These are phyloP conservation scores for Megaceryle maxima DNA, from an alignment of 2,113 vertebrate species.

Conservation along the genomic window DNA sequence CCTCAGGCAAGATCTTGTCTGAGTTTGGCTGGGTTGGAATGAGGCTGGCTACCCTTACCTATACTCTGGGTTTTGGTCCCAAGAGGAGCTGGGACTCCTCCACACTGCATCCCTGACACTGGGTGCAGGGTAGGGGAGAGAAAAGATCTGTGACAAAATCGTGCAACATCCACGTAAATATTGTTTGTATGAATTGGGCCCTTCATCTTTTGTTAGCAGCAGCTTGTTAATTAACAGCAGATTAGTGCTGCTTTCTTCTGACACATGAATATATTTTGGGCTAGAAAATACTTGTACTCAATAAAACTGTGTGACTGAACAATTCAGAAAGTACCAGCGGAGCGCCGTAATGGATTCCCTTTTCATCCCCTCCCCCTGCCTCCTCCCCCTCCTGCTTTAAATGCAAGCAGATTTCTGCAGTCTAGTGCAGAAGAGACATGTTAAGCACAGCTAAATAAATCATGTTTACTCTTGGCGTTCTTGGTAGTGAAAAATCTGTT, in stretches of 20 bases:
- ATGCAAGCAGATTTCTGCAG: constrained; percentile 72
- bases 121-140: background rate
- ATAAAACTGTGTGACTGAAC: constrained; percentile 61
- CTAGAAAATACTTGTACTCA: constrained; percentile 65
- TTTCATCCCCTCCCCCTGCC: constrained; percentile 3
- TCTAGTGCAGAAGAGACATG: constrained; percentile 67
- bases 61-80: background rate
- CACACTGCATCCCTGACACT: background rate
- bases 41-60: background rate
- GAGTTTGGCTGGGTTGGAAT: background rate
- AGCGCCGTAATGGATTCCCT: constrained; percentile 35
- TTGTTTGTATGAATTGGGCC: constrained; percentile 65
- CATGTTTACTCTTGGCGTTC: constrained; percentile 83
- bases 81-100: background rate
- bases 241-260: constrained; percentile 72
- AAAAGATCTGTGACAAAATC: constrained; percentile 31
- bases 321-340: constrained; percentile 49
- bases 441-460: constrained; percentile 83
- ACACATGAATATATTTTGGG: constrained; percentile 68
- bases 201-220: constrained; percentile 77
- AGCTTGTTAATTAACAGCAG: constrained; percentile 77
- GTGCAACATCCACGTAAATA: constrained; percentile 57
- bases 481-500: constrained; percentile 78
- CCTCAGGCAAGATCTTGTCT: background rate
- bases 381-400: constrained; percentile 48